Evolutionary conservation across 1,140 invertebrate species (phyloP).

Genomic region (Hyles vespertilio): DNA sequence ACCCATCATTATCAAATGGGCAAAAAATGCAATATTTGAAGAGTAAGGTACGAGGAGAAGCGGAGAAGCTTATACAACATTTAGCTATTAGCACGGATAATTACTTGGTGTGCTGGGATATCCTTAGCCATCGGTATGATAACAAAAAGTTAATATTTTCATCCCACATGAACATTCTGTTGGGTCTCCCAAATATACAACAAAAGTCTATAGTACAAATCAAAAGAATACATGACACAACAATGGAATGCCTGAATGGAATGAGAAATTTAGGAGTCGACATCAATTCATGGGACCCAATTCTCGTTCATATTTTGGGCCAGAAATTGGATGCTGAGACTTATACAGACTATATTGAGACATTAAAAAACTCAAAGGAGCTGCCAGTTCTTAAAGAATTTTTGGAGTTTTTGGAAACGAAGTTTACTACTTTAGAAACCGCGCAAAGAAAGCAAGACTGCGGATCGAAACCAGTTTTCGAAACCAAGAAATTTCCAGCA

Average conservation of each 20-base stretch:
- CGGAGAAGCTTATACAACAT: not conserved
- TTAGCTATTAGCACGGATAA: not conserved
- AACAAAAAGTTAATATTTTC: constrained; percentile 8
- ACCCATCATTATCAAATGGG: constrained; percentile 7
- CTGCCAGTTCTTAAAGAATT: constrained; percentile 16
- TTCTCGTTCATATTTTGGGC: constrained; percentile 8
- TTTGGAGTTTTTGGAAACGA: constrained; percentile 18
- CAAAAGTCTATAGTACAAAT: not conserved
- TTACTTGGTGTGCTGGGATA: constrained; percentile 1
- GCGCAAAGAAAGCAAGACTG: constrained; percentile 4
- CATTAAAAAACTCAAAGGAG: constrained; percentile 11
- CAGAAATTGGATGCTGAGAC: constrained; percentile 14
- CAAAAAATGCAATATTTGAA: constrained; percentile 10
- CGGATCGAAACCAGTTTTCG: not conserved
- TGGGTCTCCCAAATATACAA: constrained; percentile 6
- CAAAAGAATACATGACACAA: constrained; percentile 5
- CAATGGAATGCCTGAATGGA: not conserved
- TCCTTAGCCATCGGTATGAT: constrained; percentile 5
- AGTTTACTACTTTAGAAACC: constrained; percentile 17
- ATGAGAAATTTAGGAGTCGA: constrained; percentile 7
- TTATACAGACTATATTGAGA: constrained; percentile 15
- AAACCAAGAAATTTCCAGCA: not conserved
- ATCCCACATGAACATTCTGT: constrained; percentile 5
- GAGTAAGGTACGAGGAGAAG: constrained; percentile 1
- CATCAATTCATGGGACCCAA: constrained; percentile 5